Evolutionary conservation across 2,113 vertebrate species (phyloP), one percentile per base, ranked within the genome.

Genomic region (Grus americana): DNA sequence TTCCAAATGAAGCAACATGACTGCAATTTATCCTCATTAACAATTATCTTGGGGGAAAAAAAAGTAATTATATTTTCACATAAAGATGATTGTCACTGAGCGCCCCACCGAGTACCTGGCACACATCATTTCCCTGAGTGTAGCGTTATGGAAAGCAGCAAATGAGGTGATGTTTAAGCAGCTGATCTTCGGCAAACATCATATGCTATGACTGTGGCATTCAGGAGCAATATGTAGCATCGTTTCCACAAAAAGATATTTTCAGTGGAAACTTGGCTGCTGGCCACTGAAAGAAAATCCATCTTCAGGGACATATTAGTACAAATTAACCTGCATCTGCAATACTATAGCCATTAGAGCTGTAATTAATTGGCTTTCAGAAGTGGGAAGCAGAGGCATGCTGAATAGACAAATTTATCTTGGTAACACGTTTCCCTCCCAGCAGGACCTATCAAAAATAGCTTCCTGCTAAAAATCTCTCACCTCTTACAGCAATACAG

Each of bases 281-380:
- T 74, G 79, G 79, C 87, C 93, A 95, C 59, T 24, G 76, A 75
- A 76, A 79, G 74, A 71, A 86, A 89, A 96, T 84, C 73, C 80
- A 95, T 92, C 95, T 94, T 90, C 88, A 46, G 79, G 79, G 68
- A 96, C 72, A 13, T 66, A 92, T 88, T 76, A 92, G 76, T 57
- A 87, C 85, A 81, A 90, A 89, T 91, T 87, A 93, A 94, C 73
- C 68, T 50, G 63, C 44, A 47, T 68, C 81, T 78, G 44, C 89
- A 78, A 61, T 70, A 46, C 70, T 61, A 49, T 12, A 89, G 74
- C 81, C 82, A 82, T 85, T 62, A 63, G 55, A 80, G 55, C 47
- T 27, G 32, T 84, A 94, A 96, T 85, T 92, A 91, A 91, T 89
- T 79, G 84, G 82, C 76, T 86, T 83, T 86, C 68, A 57, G 73